These are phyloP conservation scores for Hoplostethus mediterraneus DNA, from an alignment of 2,797 vertebrate species.

Conservation along the genomic window DNA sequence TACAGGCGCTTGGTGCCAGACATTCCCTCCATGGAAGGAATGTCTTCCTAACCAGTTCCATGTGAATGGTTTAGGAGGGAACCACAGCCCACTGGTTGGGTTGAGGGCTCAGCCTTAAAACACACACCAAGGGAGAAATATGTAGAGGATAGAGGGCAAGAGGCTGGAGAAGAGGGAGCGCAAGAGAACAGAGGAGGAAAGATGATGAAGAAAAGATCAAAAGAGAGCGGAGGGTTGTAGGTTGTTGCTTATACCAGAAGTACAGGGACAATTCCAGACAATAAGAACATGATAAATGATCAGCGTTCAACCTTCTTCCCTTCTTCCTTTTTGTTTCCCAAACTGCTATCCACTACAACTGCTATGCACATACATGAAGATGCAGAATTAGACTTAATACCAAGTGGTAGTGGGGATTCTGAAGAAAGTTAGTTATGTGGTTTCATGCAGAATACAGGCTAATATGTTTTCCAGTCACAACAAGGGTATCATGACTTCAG, in stretches of 20 bases:
- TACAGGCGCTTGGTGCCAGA: slow-evolving; percentile 83
- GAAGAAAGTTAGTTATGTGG: slow-evolving; percentile 57
- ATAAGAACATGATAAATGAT: background rate
- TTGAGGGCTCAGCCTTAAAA: slow-evolving; percentile 79
- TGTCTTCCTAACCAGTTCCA: slow-evolving; percentile 88
- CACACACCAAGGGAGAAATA: slow-evolving; percentile 75
- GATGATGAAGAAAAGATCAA: slow-evolving; percentile 47
- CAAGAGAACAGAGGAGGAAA: slow-evolving; percentile 34
- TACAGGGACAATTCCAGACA: background rate
- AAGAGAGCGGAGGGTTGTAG: slow-evolving; percentile 16
- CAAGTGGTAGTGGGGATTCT: slow-evolving; percentile 39
- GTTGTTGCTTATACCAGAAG: background rate
- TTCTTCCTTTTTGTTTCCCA: background rate
- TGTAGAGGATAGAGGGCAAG: slow-evolving; percentile 72
- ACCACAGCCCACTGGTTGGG: slow-evolving; percentile 79
- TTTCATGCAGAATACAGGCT: slow-evolving; percentile 65
- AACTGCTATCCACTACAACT: slow-evolving; percentile 28
- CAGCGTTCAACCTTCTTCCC: slow-evolving; percentile 5
- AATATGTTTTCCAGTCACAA: slow-evolving; percentile 62
- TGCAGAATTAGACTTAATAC: slow-evolving; percentile 42
- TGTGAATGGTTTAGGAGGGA: slow-evolving; percentile 86
- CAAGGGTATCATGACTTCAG: slow-evolving; percentile 54
- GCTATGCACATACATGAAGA: slow-evolving; percentile 40
- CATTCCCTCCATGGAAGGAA: slow-evolving; percentile 88
- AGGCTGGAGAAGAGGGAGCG: slow-evolving; percentile 52